Base-by-base conservation (phyloP, 2,888 invertebrate genomes). In the Megaustenia siamemsis region DNA sequence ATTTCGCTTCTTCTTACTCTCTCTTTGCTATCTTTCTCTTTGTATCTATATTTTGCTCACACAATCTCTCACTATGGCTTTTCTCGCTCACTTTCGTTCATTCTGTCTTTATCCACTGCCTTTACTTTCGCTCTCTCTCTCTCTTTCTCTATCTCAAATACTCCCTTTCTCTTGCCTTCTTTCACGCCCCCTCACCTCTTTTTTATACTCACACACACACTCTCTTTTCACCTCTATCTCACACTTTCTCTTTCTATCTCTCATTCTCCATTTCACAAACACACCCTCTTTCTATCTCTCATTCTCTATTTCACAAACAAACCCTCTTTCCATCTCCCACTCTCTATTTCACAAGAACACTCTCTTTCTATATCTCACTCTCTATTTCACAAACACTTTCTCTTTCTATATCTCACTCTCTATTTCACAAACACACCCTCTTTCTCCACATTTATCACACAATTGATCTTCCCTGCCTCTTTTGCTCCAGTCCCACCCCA, bases 401-500 rank as follows among this genome's bases (percentile, higher is more conserved):
- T n/a, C n/a, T n/a, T n/a, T n/a, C n/a, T n/a, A n/a, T n/a, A n/a
- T n/a, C n/a, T n/a, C n/a, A n/a, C n/a, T n/a, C n/a, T n/a, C n/a
- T n/a, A n/a, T n/a, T n/a, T n/a, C n/a, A n/a, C n/a, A n/a, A n/a
- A n/a, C n/a, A n/a, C n/a, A n/a, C n/a, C n/a, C n/a, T n/a, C n/a
- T n/a, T n/a, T n/a, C n/a, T n/a, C n/a, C n/a, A n/a, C n/a, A n/a
- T n/a, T n/a, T n/a, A n/a, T n/a, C n/a, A n/a, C 75, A 43, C 18
- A 43, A 43, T 45, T 45, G 40, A 15, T n/a, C 43, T 45, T 45
- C 43, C n/a, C n/a, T 75, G 8, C 75, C 43, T 75, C 43, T 75
- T 45, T 45, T 75, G 12, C 75, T 75, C 18, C 75, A 43, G 43
- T 45, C 43, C 75, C n/a, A 43, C 75, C n/a, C 43, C 43, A 24